A percentile compares a stretch with the other conserved stretches of the same genome.
phyloP scores from a whole-genome alignment of 2,888 invertebrate genomes.

The Gandaritis pyraliata region DNA sequence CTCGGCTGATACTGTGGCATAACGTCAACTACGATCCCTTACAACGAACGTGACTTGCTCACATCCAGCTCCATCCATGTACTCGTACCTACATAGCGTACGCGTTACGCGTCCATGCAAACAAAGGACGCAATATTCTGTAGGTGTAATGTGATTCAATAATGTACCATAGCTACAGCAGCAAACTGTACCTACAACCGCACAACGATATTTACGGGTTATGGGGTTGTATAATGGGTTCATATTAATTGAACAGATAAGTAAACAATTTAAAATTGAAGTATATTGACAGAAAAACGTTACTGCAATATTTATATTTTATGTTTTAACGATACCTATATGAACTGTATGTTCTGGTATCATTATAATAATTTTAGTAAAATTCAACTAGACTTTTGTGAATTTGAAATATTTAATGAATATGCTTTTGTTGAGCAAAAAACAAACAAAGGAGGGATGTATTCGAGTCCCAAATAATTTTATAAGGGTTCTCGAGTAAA shows the following conservation, averaged over 20 bases:
- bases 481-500: neutral
- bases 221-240: slow-evolving; percentile 22
- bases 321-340: no score
- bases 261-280: slow-evolving; percentile 16
- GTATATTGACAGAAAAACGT: neutral
- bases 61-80: no score
- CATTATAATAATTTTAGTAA: no score
- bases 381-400: no score
- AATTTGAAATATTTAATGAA: no score
- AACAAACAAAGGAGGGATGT: neutral
- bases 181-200: slow-evolving; percentile 6
- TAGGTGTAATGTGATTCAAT: no score
- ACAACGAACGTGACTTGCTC: no score
- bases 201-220: slow-evolving; percentile 24
- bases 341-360: no score
- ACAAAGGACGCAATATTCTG: no score
- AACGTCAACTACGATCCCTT: no score
- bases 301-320: neutral
- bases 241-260: slow-evolving; percentile 13
- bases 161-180: slow-evolving; percentile 3
- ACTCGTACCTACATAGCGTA: no score
- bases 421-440: neutral
- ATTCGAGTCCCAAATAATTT: slow-evolving; percentile 1
- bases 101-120: no score
- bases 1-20: neutral